Base-by-base conservation (phyloP, 2,113 vertebrate species). In the Cyphomyrus discorhynchus region DNA sequence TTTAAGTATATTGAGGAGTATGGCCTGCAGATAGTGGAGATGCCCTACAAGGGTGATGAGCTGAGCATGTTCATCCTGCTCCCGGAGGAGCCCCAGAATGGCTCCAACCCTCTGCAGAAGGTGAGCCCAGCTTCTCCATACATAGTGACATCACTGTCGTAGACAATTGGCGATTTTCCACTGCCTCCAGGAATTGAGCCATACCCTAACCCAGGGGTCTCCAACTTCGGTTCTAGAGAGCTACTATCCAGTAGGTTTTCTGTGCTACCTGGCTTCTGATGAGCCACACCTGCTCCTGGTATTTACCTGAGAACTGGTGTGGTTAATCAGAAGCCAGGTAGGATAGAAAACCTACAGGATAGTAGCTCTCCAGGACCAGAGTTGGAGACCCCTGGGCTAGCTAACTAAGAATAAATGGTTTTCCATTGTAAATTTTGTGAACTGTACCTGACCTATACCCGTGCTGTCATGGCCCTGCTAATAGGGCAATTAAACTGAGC, bases 21-120 rank as follows among this genome's bases (percentile, higher is more conserved):
- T 1, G 94, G 92, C 11, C 90, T 96, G 87, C 95, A 95, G 82
- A 92, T 98, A 49, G 92, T 98, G 90, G 97, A 98, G 93, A 91
- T 99, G 91, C 97, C 97, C 0, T 99, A 99, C 0, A 83, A 95
- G 0, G 92, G 90, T 1, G 42, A 93, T 5, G 96, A 98, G 84
- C 95, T 98, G 52, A 98, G 98, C 92, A 99, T 99, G 98, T 58
- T 98, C 85, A 92, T 99, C 90, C 94, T 99, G 56, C 95, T 99
- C 89, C 98, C 98, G 0, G 93, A 97, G 6, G 93, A 95, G 86
- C 93, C 95, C 15, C 80, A 91, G 7, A 95, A 97, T 0, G 95
- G 95, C 82, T 92, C 95, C 27, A 95, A 94, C 5, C 96, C 97
- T 3, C 95, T 99, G 90, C 90, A 95, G 56, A 94, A 97, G 97